phyloP scores from a whole-genome alignment of 2,113 vertebrate genomes.

The Accipiter cooperii region DNA sequence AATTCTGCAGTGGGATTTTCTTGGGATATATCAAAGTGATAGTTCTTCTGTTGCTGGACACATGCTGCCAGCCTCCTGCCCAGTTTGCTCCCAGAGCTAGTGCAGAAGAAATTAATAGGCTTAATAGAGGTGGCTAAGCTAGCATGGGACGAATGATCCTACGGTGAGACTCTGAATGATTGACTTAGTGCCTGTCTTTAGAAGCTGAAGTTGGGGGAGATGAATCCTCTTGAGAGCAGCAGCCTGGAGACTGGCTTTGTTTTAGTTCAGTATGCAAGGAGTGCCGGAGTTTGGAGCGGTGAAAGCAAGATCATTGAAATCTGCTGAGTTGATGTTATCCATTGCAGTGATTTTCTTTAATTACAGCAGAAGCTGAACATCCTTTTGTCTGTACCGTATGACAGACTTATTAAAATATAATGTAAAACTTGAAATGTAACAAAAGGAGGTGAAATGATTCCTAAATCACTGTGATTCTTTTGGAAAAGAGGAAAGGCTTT shows the following conservation, averaged over 20 bases:
- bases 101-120: neutral
- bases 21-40: neutral
- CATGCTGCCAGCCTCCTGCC: neutral
- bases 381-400: neutral
- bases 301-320: neutral
- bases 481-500: neutral
- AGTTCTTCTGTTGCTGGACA: neutral
- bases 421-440: neutral
- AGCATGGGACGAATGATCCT: neutral
- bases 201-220: neutral
- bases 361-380: neutral
- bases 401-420: conserved; percentile 12
- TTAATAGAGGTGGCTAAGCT: neutral
- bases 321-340: neutral
- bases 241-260: neutral
- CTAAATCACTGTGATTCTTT: neutral
- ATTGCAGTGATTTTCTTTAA: conserved; percentile 37
- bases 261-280: neutral
- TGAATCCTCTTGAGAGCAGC: neutral
- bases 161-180: neutral
- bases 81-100: neutral
- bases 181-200: neutral
- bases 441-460: conserved; percentile 8
- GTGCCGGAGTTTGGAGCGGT: neutral
- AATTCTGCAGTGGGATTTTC: neutral